Evolutionary conservation across 92 coral and sea anemone species (phyloP), one percentile per base, ranked within the genome.

Genomic region (Umimayanthus chanpuru): DNA sequence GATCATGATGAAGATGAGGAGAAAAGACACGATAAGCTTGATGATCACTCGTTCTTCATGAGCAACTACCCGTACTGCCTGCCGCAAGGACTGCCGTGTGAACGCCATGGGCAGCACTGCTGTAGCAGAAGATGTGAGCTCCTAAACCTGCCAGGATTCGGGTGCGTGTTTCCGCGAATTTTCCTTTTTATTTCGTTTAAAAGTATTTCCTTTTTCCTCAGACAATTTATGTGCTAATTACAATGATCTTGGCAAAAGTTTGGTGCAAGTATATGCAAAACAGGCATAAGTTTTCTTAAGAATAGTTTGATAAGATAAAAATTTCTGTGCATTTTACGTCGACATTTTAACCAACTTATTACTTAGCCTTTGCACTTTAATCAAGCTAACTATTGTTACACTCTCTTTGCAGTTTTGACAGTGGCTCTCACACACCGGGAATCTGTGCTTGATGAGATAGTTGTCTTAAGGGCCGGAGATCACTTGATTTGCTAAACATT

Each of bases 81-180:
- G 40, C 84, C 84, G 10, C 1, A 0, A 0, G 84, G 84, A 1
- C 9, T 1, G 14, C 0, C 29, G 25, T 80, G 84, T 9, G 72
- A 53, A 47, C 71, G 71, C 21, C 84, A 28, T n/a, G 30, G 4
- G 29, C 28, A 5, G 4, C 84, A 29, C 49, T 80, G 84, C 71
- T 80, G 84, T 20, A 80, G 71, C 26, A 40, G 41, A 3, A 32
- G 9, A 1, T 80, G 84, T 38, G 49, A 12, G 15, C 72, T 30
- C 16, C 72, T 71, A 80, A 80, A 80, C 40, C 15, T 55, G 25
- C 84, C 84, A 8, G 84, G n/a, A 16, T 29, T 80, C 6, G 71
- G 84, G 84, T 80, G 68, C 0, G 68, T 61, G 9, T 9, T 9
- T 61, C n/a, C 26, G 25, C 25, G 26, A 61, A 26, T 61, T 20